Evolutionary conservation across 2,797 vertebrate genomes (phyloP).

Genomic region (Adelosebastes latens): DNA sequence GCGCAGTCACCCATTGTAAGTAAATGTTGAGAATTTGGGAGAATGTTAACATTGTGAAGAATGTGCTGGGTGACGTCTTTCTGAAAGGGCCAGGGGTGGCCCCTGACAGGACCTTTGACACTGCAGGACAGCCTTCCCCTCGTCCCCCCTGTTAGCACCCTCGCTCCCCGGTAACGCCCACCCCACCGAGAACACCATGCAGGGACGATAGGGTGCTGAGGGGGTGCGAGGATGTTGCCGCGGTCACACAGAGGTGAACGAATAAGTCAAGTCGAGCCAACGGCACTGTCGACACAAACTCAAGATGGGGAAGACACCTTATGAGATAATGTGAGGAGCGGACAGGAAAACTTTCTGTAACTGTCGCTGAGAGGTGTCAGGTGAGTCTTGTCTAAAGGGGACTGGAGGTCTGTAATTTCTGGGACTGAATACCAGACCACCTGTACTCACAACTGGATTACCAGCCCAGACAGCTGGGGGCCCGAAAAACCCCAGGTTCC

Average conservation of each 20-base stretch:
- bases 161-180: conserved; percentile 58
- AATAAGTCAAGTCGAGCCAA: conserved; percentile 46
- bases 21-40: conserved; percentile 77
- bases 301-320: not conserved
- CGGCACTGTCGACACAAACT: not conserved
- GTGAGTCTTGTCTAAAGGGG: not conserved
- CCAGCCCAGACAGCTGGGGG: not conserved
- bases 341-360: not conserved
- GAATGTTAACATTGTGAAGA: conserved; percentile 85
- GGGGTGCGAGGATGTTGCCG: conserved; percentile 38
- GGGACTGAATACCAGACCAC: not conserved
- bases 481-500: not conserved
- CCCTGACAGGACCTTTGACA: conserved; percentile 81
- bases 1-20: conserved; percentile 71
- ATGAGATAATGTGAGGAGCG: not conserved
- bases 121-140: conserved; percentile 60
- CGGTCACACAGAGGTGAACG: conserved; percentile 79
- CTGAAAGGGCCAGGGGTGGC: conserved; percentile 71
- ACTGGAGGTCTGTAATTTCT: not conserved
- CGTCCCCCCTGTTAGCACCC: conserved; percentile 51
- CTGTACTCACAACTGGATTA: not conserved
- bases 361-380: not conserved
- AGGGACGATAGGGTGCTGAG: conserved; percentile 24
- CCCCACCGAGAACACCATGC: conserved; percentile 48
- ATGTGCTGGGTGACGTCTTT: conserved; percentile 78